Conservation (phyloP, 2,888 invertebrate genomes). For the Dione juno region DNA sequence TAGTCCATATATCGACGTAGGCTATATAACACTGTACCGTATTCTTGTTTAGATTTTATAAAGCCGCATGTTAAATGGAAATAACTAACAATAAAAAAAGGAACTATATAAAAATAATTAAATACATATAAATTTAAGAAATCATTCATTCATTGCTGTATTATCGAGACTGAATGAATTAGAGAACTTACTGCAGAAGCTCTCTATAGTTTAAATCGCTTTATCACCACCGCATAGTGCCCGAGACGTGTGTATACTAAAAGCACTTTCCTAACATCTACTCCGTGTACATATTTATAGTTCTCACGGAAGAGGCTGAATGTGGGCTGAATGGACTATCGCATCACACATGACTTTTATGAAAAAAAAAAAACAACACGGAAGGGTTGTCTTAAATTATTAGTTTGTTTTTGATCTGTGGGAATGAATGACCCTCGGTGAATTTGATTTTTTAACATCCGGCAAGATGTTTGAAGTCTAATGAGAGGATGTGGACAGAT, state of each 20-base stretch:
- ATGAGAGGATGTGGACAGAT: constrained; percentile 71
- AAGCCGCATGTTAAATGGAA: no score
- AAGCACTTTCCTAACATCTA: constrained; percentile 45
- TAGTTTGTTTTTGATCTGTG: constrained; percentile 80
- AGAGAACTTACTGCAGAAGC: no score
- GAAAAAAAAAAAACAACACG: constrained; percentile 71
- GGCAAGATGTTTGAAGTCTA: constrained; percentile 76
- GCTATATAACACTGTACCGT: no score
- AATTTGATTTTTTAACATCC: constrained; percentile 71
- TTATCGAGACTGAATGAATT: no score
- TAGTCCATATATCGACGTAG: no score
- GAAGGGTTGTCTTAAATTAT: constrained; percentile 80
- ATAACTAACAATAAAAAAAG: no score
- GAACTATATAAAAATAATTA: no score
- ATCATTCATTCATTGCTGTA: no score
- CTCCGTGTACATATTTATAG: constrained; percentile 73
- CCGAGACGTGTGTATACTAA: neutral
- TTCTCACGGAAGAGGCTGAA: constrained; percentile 81
- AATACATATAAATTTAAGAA: no score
- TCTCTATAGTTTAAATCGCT: no score
- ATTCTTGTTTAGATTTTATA: no score
- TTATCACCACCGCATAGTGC: neutral
- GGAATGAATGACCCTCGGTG: constrained; percentile 78
- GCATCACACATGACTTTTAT: constrained; percentile 56
- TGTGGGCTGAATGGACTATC: constrained; percentile 74